These are phyloP conservation scores for Saimiri boliviensis DNA, from an alignment of 2,113 vertebrate species.

Conservation along the genomic window DNA sequence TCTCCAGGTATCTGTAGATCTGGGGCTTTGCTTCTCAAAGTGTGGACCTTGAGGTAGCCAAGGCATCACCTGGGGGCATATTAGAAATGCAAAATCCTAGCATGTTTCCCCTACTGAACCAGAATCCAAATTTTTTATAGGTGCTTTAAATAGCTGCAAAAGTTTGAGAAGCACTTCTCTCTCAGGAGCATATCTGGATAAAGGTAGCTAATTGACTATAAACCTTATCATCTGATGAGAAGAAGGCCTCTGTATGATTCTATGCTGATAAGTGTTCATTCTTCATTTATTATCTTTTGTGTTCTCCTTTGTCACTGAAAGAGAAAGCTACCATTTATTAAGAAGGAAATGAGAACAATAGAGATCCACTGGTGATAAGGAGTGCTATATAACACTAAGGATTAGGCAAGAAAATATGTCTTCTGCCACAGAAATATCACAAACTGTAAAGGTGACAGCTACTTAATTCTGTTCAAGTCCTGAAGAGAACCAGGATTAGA, in stretches of 20 bases:
- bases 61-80: background rate
- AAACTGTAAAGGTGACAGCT: background rate
- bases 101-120: background rate
- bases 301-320: slow-evolving; percentile 8
- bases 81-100: background rate
- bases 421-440: background rate
- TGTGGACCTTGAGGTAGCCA: background rate
- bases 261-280: background rate
- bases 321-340: slow-evolving; percentile 14
- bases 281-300: slow-evolving; percentile 32
- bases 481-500: slow-evolving; percentile 28
- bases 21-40: background rate
- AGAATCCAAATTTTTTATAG: background rate
- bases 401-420: background rate
- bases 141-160: background rate
- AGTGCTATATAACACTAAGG: background rate
- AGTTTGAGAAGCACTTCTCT: background rate
- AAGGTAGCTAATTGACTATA: background rate
- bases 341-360: background rate
- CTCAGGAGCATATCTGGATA: background rate
- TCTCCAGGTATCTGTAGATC: background rate
- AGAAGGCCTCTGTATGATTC: slow-evolving; percentile 7
- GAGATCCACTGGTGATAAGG: background rate
- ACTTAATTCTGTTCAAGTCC: slow-evolving; percentile 18
- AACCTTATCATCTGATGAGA: slow-evolving; percentile 3